phyloP scores from a whole-genome alignment of 2,888 invertebrate species.

The Lydus trimaculatus region DNA sequence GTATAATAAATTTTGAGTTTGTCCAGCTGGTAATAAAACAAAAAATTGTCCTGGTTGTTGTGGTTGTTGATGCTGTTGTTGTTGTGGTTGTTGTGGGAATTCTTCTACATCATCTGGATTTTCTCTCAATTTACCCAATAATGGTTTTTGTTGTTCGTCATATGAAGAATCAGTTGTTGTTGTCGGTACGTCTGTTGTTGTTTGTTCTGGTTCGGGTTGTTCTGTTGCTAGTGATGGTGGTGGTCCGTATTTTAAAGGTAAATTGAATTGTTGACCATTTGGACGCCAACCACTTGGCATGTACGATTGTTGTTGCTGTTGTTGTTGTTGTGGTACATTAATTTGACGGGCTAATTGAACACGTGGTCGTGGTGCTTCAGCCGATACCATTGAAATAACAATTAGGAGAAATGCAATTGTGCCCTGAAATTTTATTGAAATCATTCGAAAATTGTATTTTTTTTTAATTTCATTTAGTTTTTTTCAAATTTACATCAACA shows the following conservation, averaged over 20 bases:
- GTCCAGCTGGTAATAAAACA: slow-evolving; percentile 45
- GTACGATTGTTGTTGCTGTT: slow-evolving; percentile 54
- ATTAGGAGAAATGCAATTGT: slow-evolving; percentile 55
- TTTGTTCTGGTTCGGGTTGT: slow-evolving; percentile 40
- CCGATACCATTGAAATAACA: slow-evolving; percentile 56
- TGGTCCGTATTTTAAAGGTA: slow-evolving; percentile 53
- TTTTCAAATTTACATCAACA: slow-evolving; percentile 44
- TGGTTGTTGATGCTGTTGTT: slow-evolving; percentile 11
- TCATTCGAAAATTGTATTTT: neutral
- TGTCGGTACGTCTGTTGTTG: slow-evolving; percentile 43
- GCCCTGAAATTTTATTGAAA: slow-evolving; percentile 52
- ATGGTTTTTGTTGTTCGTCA: neutral
- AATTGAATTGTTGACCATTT: slow-evolving; percentile 58
- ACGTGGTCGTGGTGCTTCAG: slow-evolving; percentile 59
- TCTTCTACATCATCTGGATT: slow-evolving; percentile 17
- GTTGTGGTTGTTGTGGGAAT: slow-evolving; percentile 11
- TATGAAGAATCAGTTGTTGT: slow-evolving; percentile 46
- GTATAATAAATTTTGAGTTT: slow-evolving; percentile 49
- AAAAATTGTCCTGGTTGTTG: slow-evolving; percentile 28
- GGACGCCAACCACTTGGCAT: slow-evolving; percentile 61
- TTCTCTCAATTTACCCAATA: neutral
- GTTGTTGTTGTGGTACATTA: slow-evolving; percentile 36
- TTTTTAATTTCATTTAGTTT: slow-evolving; percentile 1
- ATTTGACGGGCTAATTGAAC: slow-evolving; percentile 47
- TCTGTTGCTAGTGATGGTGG: slow-evolving; percentile 43